phyloP scores from a whole-genome alignment of 2,797 vertebrate genomes.

The Lacerta viridis region DNA sequence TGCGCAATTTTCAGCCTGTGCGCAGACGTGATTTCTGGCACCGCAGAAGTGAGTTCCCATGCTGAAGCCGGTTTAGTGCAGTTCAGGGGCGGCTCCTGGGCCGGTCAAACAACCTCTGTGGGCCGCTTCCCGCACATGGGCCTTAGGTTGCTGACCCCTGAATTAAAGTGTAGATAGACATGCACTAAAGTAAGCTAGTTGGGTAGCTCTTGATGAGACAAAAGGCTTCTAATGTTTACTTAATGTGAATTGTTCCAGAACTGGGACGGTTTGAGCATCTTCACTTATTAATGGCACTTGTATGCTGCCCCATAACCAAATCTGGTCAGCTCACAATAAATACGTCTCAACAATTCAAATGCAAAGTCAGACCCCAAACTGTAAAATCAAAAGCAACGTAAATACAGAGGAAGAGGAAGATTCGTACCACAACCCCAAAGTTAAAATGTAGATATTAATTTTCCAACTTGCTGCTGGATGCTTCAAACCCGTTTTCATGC shows the following conservation, averaged over 20 bases:
- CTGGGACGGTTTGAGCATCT: not conserved
- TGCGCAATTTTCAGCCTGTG: fast-evolving
- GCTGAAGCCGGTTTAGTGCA: no score
- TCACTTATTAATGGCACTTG: not conserved
- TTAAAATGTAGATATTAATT: not conserved
- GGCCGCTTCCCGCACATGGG: no score
- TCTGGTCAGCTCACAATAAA: no score
- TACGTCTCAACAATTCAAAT: no score
- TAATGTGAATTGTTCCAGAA: not conserved
- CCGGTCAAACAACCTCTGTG: no score
- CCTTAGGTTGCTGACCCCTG: no score
- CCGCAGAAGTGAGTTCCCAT: no score
- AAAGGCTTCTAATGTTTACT: not conserved
- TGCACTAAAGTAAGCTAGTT: not conserved
- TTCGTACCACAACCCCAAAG: not conserved
- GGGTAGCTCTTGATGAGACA: not conserved
- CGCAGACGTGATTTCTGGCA: no score
- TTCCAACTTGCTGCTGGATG: not conserved
- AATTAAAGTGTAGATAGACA: not conserved
- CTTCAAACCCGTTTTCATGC: not conserved
- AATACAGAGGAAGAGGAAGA: not conserved
- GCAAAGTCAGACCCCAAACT: not conserved
- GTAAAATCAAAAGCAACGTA: not conserved
- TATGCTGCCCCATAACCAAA: no score
- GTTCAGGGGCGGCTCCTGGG: no score